phyloP scores from a whole-genome alignment of 2,888 invertebrate species.

The Nebria brevicollis region DNA sequence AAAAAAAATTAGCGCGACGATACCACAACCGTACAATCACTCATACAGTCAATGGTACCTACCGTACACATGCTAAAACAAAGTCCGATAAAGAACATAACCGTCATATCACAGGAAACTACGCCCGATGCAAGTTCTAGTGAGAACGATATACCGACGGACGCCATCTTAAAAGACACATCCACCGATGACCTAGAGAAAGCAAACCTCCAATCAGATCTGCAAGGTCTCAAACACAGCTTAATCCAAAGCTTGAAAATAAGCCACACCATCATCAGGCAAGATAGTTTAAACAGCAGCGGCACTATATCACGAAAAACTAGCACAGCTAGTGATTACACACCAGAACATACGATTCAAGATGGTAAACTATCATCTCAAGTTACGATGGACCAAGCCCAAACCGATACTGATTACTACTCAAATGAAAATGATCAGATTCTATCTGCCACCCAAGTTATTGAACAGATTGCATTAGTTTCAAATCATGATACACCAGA shows the following conservation, averaged over 20 bases:
- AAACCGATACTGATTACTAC: background rate
- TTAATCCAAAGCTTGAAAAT: conserved; percentile 41
- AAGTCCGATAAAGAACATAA: conserved; percentile 55
- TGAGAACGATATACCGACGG: conserved; percentile 26
- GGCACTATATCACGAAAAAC: conserved; percentile 67
- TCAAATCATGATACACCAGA: background rate
- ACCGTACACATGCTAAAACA: conserved; percentile 37
- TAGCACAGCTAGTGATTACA: conserved; percentile 69
- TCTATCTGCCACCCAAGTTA: background rate
- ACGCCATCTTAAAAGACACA: conserved; percentile 2
- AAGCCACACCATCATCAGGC: conserved; percentile 53
- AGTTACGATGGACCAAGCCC: conserved; percentile 49
- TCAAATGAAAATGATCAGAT: background rate
- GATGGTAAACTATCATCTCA: conserved; percentile 51
- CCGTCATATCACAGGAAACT: conserved; percentile 51
- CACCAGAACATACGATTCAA: conserved; percentile 66
- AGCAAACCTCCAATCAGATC: conserved; percentile 19
- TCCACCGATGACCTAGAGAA: conserved; percentile 21
- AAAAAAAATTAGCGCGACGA: conserved; percentile 37
- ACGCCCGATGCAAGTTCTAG: conserved; percentile 40
- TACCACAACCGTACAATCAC: conserved; percentile 53
- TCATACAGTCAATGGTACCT: conserved; percentile 57
- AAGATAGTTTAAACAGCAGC: conserved; percentile 62
- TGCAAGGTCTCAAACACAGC: conserved; percentile 35
- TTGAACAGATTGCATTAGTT: background rate